Percentiles rank a stretch among this genome's conserved stretches.
Evolutionary conservation across 2,113 vertebrate genomes (phyloP).

Genomic region (Tetrax tetrax): DNA sequence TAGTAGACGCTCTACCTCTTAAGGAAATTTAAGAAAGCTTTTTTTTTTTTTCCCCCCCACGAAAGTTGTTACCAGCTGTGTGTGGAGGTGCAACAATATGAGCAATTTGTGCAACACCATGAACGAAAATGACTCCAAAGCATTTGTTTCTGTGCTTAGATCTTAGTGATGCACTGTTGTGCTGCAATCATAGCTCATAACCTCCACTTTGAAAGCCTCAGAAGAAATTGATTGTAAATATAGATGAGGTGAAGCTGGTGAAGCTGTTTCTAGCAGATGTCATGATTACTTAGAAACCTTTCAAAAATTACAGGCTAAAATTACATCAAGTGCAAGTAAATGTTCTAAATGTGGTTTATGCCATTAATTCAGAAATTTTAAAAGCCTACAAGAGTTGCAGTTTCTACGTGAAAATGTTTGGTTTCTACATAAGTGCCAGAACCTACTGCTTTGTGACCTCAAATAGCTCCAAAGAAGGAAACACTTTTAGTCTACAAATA

Average conservation of each 20-base stretch:
- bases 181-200: not conserved
- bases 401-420: not conserved
- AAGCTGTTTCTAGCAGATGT: not conserved
- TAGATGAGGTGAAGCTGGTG: not conserved
- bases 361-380: not conserved
- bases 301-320: conserved; percentile 3
- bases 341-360: not conserved
- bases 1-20: not conserved
- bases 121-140: not conserved
- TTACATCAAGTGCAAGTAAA: not conserved
- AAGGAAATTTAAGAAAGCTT: not conserved
- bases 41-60: rapidly evolving
- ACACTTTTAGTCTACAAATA: not conserved
- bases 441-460: not conserved
- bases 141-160: not conserved
- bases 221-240: not conserved
- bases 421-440: not conserved
- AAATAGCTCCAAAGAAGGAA: not conserved
- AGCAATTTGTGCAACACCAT: not conserved
- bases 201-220: not conserved
- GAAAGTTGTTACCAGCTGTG: not conserved
- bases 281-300: not conserved
- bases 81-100: not conserved
- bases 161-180: not conserved
- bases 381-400: not conserved